Percentiles rank a stretch among this genome's conserved stretches.
phyloP scores from a whole-genome alignment of 2,888 invertebrate genomes.

The Cecidostiba fungosa region DNA sequence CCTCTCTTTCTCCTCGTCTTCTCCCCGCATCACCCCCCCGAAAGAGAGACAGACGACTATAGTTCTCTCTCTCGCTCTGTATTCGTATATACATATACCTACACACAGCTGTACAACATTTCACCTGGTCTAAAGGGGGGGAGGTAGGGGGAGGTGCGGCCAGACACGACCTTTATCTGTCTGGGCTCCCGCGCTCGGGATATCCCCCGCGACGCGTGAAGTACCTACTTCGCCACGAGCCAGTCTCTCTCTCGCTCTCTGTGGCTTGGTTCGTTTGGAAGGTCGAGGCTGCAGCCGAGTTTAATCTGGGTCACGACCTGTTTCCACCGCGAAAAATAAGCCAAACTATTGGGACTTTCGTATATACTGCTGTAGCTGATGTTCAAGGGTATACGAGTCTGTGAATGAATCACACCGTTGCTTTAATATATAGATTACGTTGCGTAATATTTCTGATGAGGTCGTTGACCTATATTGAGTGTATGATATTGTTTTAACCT shows the following conservation, averaged over 20 bases:
- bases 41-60: not conserved
- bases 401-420: too few species aligned
- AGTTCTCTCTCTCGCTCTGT: not conserved
- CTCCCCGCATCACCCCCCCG: not conserved
- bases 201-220: not conserved
- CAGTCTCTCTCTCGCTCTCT: not conserved
- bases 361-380: too few species aligned
- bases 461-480: too few species aligned
- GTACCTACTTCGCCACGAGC: not conserved
- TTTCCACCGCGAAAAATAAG: slow-evolving; percentile 7
- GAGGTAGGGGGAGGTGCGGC: not conserved
- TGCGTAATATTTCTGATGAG: too few species aligned
- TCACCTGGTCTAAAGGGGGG: not conserved
- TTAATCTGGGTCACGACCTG: slow-evolving; percentile 9
- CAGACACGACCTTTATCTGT: slow-evolving; percentile 2
- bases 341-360: not conserved
- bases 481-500: too few species aligned
- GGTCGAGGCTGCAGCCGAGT: slow-evolving; percentile 6
- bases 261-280: not conserved
- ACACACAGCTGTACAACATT: not conserved
- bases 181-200: not conserved
- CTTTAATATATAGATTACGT: too few species aligned
- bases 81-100: not conserved
- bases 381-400: too few species aligned
- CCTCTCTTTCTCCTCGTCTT: not conserved